A percentile compares a stretch with the other conserved stretches of the same genome.
phyloP scores from a whole-genome alignment of 2,888 invertebrate genomes.

The Hyalella azteca region DNA sequence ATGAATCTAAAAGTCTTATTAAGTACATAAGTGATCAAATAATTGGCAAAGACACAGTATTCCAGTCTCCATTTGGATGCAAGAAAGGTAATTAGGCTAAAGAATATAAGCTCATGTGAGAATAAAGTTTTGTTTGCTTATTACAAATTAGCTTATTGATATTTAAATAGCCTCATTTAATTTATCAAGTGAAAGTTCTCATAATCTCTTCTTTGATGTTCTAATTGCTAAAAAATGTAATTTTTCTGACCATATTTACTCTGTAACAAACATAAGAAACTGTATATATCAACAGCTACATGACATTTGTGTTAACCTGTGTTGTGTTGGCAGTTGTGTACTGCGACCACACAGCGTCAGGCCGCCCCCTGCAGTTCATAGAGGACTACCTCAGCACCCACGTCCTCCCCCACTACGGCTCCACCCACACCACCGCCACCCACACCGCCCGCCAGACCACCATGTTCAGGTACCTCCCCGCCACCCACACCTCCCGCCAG shows the following conservation, averaged over 20 bases:
- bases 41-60: slow-evolving; percentile 47
- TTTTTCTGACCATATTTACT: neutral
- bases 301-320: neutral
- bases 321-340: slow-evolving; percentile 69
- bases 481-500: slow-evolving; percentile 84
- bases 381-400: slow-evolving; percentile 82
- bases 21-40: slow-evolving; percentile 49
- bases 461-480: slow-evolving; percentile 79
- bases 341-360: slow-evolving; percentile 87
- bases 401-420: slow-evolving; percentile 83
- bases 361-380: slow-evolving; percentile 80
- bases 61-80: slow-evolving; percentile 53
- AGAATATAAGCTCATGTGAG: neutral
- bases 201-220: neutral
- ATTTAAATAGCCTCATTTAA: neutral
- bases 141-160: neutral
- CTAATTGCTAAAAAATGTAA: neutral
- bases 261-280: neutral
- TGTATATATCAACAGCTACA: neutral
- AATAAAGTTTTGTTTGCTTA: neutral
- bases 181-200: neutral
- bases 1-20: slow-evolving; percentile 40
- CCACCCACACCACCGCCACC: slow-evolving; percentile 80
- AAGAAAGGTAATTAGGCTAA: slow-evolving; percentile 49
- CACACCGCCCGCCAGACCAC: slow-evolving; percentile 87